Evolutionary conservation across 2,797 vertebrate genomes (phyloP).

Genomic region (Hephaestus fuliginosus): DNA sequence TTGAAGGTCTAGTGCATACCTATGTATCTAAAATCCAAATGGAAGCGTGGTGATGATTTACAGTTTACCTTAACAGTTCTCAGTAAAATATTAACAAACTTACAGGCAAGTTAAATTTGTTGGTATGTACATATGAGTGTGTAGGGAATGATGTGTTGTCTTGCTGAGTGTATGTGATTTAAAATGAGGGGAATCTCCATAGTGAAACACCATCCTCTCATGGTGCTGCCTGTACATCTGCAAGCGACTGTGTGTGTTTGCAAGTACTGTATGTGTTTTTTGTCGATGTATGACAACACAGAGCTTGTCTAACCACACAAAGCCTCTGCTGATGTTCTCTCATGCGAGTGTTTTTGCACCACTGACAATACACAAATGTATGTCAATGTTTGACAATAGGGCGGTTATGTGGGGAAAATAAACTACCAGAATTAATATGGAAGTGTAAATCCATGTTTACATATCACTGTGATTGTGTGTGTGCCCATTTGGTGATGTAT

Average conservation of each 20-base stretch:
- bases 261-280: not conserved
- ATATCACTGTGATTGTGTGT: not conserved
- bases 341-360: not conserved
- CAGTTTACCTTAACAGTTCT: not conserved
- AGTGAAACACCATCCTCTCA: too few species aligned
- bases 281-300: not conserved
- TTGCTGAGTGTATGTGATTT: not conserved
- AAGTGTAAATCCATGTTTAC: not conserved
- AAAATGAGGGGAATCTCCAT: too few species aligned
- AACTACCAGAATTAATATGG: not conserved
- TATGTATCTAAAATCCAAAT: not conserved
- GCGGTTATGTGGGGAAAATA: not conserved
- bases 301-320: not conserved
- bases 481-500: not conserved
- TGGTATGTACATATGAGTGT: not conserved
- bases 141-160: not conserved
- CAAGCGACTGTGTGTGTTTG: not conserved
- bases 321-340: not conserved
- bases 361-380: not conserved
- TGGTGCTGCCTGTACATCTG: slow-evolving; percentile 2
- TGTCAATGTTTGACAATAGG: not conserved
- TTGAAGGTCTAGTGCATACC: not conserved
- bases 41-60: not conserved
- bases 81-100: not conserved
- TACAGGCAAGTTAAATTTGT: not conserved